These are phyloP conservation scores for Mesoligia furuncula DNA, from an alignment of 2,888 invertebrate genomes.

Conservation along the genomic window DNA sequence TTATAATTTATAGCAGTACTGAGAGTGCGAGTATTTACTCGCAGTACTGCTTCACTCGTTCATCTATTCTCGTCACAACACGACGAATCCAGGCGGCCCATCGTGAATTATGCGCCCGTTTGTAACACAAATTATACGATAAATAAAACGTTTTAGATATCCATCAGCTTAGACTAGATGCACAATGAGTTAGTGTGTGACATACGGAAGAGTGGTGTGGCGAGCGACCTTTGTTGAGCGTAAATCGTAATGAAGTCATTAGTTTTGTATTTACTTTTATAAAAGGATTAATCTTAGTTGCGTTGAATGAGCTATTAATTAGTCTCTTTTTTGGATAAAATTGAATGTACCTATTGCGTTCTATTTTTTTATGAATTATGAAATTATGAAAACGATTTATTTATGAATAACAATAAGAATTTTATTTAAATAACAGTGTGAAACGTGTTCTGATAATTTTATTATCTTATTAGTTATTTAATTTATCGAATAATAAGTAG, in stretches of 20 bases:
- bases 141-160: slow-evolving; percentile 66
- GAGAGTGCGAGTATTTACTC: background rate
- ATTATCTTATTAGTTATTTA: slow-evolving; percentile 11
- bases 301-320: background rate
- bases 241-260: slow-evolving; percentile 1
- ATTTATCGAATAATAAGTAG: slow-evolving; percentile 17
- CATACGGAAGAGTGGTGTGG: slow-evolving; percentile 27
- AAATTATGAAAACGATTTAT: no score
- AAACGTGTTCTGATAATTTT: background rate
- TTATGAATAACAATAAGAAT: background rate
- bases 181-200: slow-evolving; percentile 45
- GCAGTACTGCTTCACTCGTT: slow-evolving; percentile 12
- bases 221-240: background rate
- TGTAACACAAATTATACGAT: slow-evolving; percentile 70
- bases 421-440: background rate
- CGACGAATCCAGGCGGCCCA: slow-evolving; percentile 44
- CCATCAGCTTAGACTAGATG: slow-evolving; percentile 49
- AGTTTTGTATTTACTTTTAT: background rate
- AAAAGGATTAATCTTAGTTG: background rate
- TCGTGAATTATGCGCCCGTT: slow-evolving; percentile 66
- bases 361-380: no score
- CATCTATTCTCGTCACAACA: slow-evolving; percentile 50
- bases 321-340: background rate
- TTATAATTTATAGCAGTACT: no score
- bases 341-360: no score